These are phyloP conservation scores for Bovichtus diacanthus DNA, from an alignment of 2,797 vertebrate species.

Conservation along the genomic window DNA sequence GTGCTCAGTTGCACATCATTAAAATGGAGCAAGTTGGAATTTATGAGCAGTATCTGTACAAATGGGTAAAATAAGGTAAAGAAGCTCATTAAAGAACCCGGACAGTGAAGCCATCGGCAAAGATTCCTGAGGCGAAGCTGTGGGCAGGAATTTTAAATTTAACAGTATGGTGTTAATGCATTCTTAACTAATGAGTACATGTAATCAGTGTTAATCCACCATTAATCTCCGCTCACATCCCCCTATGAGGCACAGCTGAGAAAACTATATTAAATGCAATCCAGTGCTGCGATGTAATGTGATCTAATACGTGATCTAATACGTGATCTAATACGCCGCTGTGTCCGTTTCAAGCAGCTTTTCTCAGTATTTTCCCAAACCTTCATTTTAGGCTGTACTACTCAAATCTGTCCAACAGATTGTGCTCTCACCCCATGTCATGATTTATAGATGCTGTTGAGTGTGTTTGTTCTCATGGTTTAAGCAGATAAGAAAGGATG, in stretches of 20 bases:
- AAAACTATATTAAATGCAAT: neutral
- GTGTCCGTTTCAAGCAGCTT: neutral
- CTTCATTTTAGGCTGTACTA: constrained; percentile 40
- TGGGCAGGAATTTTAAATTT: constrained; percentile 35
- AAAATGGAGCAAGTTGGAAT: constrained; percentile 41
- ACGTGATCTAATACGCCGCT: neutral
- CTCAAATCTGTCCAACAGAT: constrained; percentile 67
- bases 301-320: neutral
- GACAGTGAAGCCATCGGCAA: constrained; percentile 1
- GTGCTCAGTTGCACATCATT: constrained; percentile 24
- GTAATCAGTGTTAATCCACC: neutral
- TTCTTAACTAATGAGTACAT: neutral
- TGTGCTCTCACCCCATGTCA: constrained; percentile 56
- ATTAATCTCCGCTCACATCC: neutral
- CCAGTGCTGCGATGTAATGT: neutral
- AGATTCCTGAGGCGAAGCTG: constrained; percentile 8
- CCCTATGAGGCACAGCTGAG: neutral
- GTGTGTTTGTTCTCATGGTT: constrained; percentile 39
- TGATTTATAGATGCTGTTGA: neutral
- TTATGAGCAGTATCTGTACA: constrained; percentile 32
- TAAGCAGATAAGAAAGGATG: constrained; percentile 10
- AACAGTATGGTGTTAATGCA: neutral
- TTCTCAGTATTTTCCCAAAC: neutral
- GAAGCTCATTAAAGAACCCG: constrained; percentile 21
- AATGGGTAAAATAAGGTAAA: constrained; percentile 27